A percentile compares a stretch with the other conserved stretches of the same genome.
These are phyloP conservation scores for Priapulus caudatus DNA, from an alignment of 2,888 invertebrate species.

Conservation along the genomic window DNA sequence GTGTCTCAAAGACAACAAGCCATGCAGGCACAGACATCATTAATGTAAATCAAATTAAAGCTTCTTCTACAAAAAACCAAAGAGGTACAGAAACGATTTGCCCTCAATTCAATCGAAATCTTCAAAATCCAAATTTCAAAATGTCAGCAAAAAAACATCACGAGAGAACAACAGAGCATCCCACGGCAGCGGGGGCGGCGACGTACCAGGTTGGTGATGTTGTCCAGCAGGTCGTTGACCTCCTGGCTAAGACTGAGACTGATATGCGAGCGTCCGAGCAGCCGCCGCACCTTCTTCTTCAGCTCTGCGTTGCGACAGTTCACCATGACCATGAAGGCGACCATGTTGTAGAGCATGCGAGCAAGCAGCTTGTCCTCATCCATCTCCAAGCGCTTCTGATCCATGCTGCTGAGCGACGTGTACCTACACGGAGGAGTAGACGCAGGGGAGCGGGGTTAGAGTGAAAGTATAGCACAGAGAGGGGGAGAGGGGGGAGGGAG, in stretches of 20 bases:
- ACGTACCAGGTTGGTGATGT: conserved; percentile 79
- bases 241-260: conserved; percentile 94
- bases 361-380: conserved; percentile 93
- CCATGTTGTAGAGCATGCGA: conserved; percentile 88
- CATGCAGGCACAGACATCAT: too few relatives aligned
- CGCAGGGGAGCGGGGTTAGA: too few relatives aligned
- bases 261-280: conserved; percentile 96
- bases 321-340: conserved; percentile 87
- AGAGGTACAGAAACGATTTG: too few relatives aligned
- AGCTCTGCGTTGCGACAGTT: conserved; percentile 46
- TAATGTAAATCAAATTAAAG: too few relatives aligned
- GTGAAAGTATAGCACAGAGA: not conserved
- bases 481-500: too few relatives aligned
- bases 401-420: conserved; percentile 78
- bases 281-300: conserved; percentile 70
- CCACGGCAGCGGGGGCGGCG: too few relatives aligned
- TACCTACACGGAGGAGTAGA: conserved; percentile 45
- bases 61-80: too few relatives aligned
- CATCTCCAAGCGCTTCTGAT: conserved; percentile 81
- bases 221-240: conserved; percentile 88
- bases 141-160: too few relatives aligned
- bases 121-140: too few relatives aligned
- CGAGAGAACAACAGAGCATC: too few relatives aligned
- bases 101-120: too few relatives aligned
- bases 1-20: too few relatives aligned